Conservation (phyloP, 2,113 vertebrate genomes). For the Plecturocebus donacophilus region DNA sequence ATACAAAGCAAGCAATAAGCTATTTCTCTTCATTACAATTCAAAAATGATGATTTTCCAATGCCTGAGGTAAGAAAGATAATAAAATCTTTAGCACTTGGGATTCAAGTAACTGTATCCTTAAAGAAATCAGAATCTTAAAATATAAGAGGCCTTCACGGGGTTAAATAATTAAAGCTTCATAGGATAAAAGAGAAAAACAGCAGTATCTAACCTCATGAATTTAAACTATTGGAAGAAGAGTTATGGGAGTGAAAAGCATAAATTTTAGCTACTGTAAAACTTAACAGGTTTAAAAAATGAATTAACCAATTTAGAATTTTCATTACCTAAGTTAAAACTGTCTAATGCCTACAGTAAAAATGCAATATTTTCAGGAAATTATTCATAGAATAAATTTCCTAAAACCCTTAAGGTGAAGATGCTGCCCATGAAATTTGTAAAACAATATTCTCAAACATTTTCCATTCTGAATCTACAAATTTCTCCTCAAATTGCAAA, state of each 20-base stretch:
- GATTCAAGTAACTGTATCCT: neutral
- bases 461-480: constrained; percentile 13
- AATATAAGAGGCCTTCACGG: neutral
- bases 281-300: constrained; percentile 28
- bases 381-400: constrained; percentile 19
- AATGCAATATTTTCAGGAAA: neutral
- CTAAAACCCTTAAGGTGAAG: neutral
- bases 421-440: constrained; percentile 48
- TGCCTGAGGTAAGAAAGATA: constrained; percentile 4
- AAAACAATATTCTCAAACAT: constrained; percentile 25
- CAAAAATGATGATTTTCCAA: constrained; percentile 36
- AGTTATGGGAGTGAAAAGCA: constrained; percentile 22
- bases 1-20: neutral
- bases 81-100: neutral
- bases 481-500: constrained; percentile 20
- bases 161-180: constrained; percentile 35
- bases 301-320: constrained; percentile 13
- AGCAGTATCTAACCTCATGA: neutral
- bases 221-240: constrained; percentile 50
- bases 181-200: neutral
- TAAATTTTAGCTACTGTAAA: constrained; percentile 16
- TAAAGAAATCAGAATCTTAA: constrained; percentile 38
- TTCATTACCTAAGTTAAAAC: constrained; percentile 26
- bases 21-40: constrained; percentile 29
- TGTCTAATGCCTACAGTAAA: neutral